These are phyloP conservation scores for Pseudomugil tenellus DNA, from an alignment of 2,797 vertebrate species.

Conservation along the genomic window DNA sequence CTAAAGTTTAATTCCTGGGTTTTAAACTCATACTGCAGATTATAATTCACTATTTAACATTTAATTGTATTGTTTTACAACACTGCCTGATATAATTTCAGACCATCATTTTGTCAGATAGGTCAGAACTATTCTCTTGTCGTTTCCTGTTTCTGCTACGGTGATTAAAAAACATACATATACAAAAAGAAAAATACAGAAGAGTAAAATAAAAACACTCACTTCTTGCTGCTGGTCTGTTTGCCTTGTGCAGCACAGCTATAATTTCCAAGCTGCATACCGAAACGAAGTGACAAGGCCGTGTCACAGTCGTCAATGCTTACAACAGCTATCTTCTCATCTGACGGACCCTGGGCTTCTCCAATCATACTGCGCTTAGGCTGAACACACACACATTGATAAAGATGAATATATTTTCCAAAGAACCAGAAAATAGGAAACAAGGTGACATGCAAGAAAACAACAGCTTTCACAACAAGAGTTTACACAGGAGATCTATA, in stretches of 20 bases:
- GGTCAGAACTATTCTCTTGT: not conserved
- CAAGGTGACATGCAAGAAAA: conserved; percentile 38
- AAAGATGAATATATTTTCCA: conserved; percentile 20
- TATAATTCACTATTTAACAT: not conserved
- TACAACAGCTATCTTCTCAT: conserved; percentile 95
- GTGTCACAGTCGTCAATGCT: conserved; percentile 94
- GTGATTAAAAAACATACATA: not conserved
- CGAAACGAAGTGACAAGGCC: conserved; percentile 92
- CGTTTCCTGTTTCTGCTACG: not conserved
- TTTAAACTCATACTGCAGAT: not conserved
- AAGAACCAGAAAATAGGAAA: conserved; percentile 8
- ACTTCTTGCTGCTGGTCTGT: conserved; percentile 98
- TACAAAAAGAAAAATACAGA: not conserved
- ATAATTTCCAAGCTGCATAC: conserved; percentile 92
- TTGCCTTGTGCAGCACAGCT: conserved; percentile 94
- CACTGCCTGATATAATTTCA: not conserved
- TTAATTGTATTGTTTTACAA: not conserved
- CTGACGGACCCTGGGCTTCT: conserved; percentile 93
- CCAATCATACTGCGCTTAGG: conserved; percentile 90
- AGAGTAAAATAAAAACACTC: conserved; percentile 67
- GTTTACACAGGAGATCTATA: not conserved
- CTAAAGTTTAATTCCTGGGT: not conserved
- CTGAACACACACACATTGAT: conserved; percentile 70
- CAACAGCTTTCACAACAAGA: conserved; percentile 5
- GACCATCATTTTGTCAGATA: not conserved